Conservation (phyloP, 2,888 invertebrate genomes). For the Drosophila mettleri region DNA sequence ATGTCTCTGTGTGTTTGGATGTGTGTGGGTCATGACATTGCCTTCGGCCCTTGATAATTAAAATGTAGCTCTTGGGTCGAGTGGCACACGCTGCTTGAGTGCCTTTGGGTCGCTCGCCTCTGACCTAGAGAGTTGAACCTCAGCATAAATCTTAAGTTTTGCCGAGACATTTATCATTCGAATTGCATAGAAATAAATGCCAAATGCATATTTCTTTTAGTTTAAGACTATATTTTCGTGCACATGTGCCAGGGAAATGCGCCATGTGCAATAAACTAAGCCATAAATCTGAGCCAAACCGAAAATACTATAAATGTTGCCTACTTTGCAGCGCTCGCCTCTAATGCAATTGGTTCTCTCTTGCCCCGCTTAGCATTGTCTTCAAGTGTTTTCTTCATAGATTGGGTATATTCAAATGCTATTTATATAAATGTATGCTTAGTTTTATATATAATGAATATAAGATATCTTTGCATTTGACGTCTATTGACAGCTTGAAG, state of each 20-base stretch:
- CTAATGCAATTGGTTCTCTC: not conserved
- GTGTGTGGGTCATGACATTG: constrained; percentile 44
- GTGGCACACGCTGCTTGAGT: constrained; percentile 8
- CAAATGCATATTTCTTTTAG: constrained; percentile 26
- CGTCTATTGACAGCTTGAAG: no score
- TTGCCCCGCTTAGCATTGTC: not conserved
- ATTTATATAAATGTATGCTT: not conserved
- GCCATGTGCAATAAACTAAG: constrained; percentile 32
- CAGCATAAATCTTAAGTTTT: constrained; percentile 39
- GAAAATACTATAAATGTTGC: constrained; percentile 9
- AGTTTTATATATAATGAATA: no score
- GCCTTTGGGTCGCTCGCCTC: constrained; percentile 24
- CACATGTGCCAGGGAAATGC: constrained; percentile 35
- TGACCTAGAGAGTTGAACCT: constrained; percentile 48
- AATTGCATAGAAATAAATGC: constrained; percentile 38
- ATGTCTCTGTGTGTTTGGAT: constrained; percentile 18
- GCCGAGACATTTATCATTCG: constrained; percentile 29
- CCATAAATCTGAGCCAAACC: constrained; percentile 40
- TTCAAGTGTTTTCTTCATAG: not conserved
- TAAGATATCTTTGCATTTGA: no score
- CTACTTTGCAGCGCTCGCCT: not conserved
- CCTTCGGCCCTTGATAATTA: constrained; percentile 51
- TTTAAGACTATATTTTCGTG: constrained; percentile 6
- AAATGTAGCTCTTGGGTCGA: constrained; percentile 41
- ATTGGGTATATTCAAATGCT: not conserved